Evolutionary conservation across 2,113 vertebrate genomes (phyloP).

Genomic region (Engraulis encrasicolus): DNA sequence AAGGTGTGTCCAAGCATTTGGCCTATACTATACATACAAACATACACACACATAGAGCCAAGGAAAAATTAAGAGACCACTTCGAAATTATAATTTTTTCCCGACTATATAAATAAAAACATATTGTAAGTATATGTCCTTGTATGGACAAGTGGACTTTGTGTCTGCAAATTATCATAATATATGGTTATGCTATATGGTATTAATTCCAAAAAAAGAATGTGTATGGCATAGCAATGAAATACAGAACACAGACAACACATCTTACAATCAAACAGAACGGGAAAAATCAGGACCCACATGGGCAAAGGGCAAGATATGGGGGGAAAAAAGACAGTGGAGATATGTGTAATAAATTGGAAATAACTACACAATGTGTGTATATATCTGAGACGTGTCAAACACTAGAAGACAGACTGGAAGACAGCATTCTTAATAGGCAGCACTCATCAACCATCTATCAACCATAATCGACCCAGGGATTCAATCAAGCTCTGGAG

Average conservation of each 20-base stretch:
- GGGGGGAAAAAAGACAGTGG: background rate
- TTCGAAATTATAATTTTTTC: no score
- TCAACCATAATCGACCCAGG: background rate
- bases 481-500: background rate
- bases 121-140: no score
- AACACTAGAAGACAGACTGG: background rate
- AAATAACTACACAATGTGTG: background rate
- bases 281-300: background rate
- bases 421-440: background rate
- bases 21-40: no score
- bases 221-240: background rate
- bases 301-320: background rate
- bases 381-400: background rate
- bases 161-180: no score
- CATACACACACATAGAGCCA: no score
- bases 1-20: no score
- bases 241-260: no score
- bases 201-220: no score
- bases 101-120: no score
- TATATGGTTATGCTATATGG: no score
- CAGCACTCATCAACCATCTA: background rate
- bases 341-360: background rate
- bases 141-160: no score
- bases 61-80: no score
- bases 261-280: background rate